These are phyloP conservation scores for Rhea americana DNA, from an alignment of 2,113 vertebrate species.

Conservation along the genomic window DNA sequence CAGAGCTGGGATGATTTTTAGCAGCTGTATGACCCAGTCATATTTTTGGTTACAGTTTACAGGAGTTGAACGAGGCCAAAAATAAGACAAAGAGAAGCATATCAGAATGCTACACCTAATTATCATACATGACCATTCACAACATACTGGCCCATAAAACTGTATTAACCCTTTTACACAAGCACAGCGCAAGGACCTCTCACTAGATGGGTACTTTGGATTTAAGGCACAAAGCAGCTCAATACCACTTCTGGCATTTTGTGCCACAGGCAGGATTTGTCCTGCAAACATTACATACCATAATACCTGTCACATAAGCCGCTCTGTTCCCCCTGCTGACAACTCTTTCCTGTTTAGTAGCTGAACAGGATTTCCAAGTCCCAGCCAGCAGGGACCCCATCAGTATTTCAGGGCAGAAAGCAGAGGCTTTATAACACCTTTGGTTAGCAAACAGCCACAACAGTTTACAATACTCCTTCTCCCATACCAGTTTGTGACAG, in stretches of 20 bases:
- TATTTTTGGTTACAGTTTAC: neutral
- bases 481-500: neutral
- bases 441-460: neutral
- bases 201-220: neutral
- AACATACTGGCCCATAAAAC: neutral
- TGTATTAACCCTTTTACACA: neutral
- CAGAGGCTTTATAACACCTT: neutral
- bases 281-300: neutral
- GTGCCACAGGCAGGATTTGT: rapidly evolving
- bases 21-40: neutral
- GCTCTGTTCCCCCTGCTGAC: neutral
- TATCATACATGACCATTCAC: neutral
- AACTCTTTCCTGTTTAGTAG: neutral
- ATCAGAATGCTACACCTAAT: neutral
- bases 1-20: neutral
- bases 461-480: neutral
- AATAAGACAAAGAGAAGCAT: neutral
- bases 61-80: neutral
- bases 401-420: neutral
- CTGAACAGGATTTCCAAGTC: neutral
- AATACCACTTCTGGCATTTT: neutral
- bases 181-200: neutral
- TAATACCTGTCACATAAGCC: neutral
- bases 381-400: neutral
- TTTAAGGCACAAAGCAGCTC: neutral